Conservation (phyloP, 2,113 vertebrate genomes). For the Pogonocichla stellata region DNA sequence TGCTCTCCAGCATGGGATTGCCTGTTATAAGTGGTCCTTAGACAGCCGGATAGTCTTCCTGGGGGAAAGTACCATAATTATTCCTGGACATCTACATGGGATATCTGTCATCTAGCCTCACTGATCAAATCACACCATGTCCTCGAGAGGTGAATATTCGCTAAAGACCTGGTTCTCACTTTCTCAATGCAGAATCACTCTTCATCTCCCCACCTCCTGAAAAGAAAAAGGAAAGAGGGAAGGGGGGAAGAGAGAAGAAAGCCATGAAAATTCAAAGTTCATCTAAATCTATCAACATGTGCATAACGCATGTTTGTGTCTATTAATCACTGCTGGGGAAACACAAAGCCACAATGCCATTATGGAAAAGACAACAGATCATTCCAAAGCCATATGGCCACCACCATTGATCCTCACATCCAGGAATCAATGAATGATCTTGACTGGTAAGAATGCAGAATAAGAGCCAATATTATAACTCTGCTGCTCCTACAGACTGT, state of each 20-base stretch:
- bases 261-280: constrained; percentile 46
- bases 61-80: background rate
- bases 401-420: constrained; percentile 51
- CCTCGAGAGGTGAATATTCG: background rate
- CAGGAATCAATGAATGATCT: constrained; percentile 62
- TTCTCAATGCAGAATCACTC: background rate
- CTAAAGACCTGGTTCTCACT: background rate
- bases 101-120: background rate
- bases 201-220: background rate
- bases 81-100: background rate
- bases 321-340: constrained; percentile 67
- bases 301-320: constrained; percentile 56
- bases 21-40: background rate
- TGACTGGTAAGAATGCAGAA: constrained; percentile 60
- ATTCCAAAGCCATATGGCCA: constrained; percentile 64
- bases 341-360: constrained; percentile 51
- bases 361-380: constrained; percentile 64
- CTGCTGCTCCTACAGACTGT: background rate
- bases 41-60: background rate
- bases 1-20: background rate
- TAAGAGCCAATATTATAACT: constrained; percentile 39
- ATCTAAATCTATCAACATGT: constrained; percentile 62
- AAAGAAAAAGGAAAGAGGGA: background rate
- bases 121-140: background rate
- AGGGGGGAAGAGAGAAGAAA: background rate